Evolutionary conservation across 2,113 vertebrate genomes (phyloP).

Genomic region (Larimichthys polyactis): DNA sequence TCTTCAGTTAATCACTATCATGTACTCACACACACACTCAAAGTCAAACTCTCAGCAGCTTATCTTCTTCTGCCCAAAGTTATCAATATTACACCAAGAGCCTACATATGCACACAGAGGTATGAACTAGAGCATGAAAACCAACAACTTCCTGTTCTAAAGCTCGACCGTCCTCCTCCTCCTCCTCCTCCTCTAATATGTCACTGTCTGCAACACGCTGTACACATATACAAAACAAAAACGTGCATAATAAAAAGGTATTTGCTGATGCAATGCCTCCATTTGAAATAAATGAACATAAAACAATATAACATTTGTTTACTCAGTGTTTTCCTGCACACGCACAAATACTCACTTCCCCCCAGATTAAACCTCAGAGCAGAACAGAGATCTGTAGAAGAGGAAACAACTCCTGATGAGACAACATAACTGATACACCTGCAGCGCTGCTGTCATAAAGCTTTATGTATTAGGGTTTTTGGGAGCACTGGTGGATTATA

Average conservation of each 20-base stretch:
- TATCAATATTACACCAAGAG: neutral
- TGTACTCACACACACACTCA: neutral
- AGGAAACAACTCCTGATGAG: slow-evolving; percentile 67
- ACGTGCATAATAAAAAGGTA: neutral
- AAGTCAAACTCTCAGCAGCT: slow-evolving; percentile 10
- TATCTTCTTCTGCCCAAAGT: slow-evolving; percentile 1
- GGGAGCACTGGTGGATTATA: neutral
- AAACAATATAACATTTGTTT: neutral
- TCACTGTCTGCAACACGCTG: neutral
- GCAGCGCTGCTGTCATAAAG: neutral
- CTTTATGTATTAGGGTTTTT: neutral
- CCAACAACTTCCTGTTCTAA: slow-evolving; percentile 47
- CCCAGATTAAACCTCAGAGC: slow-evolving; percentile 48
- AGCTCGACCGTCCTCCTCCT: neutral
- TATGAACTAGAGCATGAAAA: neutral
- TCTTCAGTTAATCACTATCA: slow-evolving; percentile 9
- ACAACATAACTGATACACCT: slow-evolving; percentile 10
- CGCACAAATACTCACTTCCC: slow-evolving; percentile 59
- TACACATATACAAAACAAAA: neutral
- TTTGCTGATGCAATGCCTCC: neutral
- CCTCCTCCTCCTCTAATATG: neutral
- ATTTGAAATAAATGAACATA: neutral
- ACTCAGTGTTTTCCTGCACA: neutral
- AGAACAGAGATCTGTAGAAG: slow-evolving; percentile 65
- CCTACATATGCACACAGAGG: neutral